A percentile compares a stretch with the other conserved stretches of the same genome.
These are phyloP conservation scores for Pseudorectes ferrugineus DNA, from an alignment of 2,113 vertebrate species.

Conservation along the genomic window DNA sequence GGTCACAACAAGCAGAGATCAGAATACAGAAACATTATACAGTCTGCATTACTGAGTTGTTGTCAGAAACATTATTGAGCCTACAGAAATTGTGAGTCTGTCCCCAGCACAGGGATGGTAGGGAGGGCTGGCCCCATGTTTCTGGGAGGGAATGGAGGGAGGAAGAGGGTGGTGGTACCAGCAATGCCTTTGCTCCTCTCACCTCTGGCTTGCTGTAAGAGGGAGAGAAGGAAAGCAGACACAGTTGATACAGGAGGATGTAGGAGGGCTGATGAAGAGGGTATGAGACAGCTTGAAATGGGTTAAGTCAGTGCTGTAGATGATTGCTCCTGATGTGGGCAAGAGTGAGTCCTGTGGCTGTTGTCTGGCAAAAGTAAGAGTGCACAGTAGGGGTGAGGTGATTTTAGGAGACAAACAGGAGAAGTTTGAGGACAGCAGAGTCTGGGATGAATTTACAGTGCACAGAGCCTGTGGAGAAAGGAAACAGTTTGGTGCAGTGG, in stretches of 20 bases:
- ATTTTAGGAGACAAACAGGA: neutral
- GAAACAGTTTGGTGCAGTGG: rapidly evolving
- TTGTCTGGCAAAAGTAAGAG: rapidly evolving
- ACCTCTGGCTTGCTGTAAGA: neutral
- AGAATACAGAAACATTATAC: neutral
- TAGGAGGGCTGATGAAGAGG: neutral
- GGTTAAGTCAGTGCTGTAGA: neutral
- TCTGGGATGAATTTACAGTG: neutral
- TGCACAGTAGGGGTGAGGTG: neutral
- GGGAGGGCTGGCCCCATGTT: neutral
- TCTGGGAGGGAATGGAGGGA: neutral
- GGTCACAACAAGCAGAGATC: neutral
- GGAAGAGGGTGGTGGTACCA: neutral
- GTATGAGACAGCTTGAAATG: neutral
- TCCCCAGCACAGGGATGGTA: neutral
- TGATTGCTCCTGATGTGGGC: neutral
- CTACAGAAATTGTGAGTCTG: neutral
- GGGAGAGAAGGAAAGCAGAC: neutral
- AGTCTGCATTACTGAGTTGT: neutral
- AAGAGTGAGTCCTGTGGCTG: neutral
- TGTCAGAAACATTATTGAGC: neutral
- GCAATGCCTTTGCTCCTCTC: neutral
- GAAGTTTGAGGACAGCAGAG: neutral
- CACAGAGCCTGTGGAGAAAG: neutral
- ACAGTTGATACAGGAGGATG: neutral